Conservation (phyloP, 2,113 vertebrate species). For the Pterophyllum scalare region DNA sequence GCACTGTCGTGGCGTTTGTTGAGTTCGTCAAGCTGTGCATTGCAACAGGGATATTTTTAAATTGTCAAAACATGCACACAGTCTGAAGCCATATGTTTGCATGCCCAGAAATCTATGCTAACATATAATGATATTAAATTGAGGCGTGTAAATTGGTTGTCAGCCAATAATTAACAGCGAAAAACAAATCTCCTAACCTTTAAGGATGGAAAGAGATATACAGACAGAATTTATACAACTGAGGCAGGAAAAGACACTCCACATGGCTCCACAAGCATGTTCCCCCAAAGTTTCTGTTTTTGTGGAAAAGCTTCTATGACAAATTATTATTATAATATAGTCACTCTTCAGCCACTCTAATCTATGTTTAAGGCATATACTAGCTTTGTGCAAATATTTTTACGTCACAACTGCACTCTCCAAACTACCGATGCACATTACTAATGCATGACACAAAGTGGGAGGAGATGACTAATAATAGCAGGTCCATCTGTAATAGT, state of each 20-base stretch:
- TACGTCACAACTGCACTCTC: not conserved
- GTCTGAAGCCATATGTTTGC: not conserved
- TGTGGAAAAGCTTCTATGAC: too few species aligned
- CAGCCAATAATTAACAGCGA: too few species aligned
- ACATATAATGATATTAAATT: too few species aligned
- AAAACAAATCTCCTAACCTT: too few species aligned
- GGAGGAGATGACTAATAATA: constrained; percentile 51
- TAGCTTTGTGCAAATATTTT: not conserved
- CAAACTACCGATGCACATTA: not conserved
- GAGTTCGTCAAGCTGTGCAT: not conserved
- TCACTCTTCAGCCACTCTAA: not conserved
- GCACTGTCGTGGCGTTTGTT: not conserved
- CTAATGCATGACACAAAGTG: constrained; percentile 40
- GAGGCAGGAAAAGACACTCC: too few species aligned
- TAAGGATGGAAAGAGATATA: too few species aligned
- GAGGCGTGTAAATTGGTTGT: too few species aligned
- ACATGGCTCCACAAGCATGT: too few species aligned
- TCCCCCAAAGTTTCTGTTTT: too few species aligned
- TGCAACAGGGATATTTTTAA: not conserved
- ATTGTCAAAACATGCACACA: not conserved
- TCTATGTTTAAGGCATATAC: not conserved
- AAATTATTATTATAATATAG: not conserved
- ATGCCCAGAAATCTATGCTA: too few species aligned
- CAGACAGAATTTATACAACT: too few species aligned
- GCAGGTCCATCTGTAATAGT: not conserved